phyloP scores from a whole-genome alignment of 2,888 invertebrate genomes.

The Marasmarcha lunaedactyla region DNA sequence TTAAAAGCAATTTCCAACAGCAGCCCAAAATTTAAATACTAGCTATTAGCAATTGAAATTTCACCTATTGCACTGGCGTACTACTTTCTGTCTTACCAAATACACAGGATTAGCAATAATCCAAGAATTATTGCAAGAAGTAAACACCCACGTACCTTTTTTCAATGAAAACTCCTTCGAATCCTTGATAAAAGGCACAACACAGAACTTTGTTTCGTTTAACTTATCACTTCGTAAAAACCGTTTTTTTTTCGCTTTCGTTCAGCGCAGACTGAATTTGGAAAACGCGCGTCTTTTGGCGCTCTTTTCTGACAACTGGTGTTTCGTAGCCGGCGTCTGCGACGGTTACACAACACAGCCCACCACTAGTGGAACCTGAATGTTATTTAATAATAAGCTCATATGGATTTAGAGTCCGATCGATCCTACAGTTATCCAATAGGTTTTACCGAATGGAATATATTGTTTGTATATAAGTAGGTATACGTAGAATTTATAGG shows the following conservation, averaged over 20 bases:
- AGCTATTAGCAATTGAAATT: too few species aligned
- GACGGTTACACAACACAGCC: conserved; percentile 18
- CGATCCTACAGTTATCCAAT: too few species aligned
- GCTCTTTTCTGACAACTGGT: background rate
- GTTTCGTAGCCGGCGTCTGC: background rate
- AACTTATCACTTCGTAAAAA: background rate
- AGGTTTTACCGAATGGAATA: too few species aligned
- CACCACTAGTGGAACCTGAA: conserved; percentile 16
- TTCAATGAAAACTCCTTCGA: background rate
- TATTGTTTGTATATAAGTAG: too few species aligned
- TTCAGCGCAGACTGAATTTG: background rate
- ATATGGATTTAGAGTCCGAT: too few species aligned
- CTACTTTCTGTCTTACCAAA: too few species aligned
- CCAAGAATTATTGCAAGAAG: too few species aligned
- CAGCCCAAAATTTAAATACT: too few species aligned
- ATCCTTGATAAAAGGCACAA: background rate
- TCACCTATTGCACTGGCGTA: too few species aligned
- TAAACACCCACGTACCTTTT: background rate
- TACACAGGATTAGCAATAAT: too few species aligned
- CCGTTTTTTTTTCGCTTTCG: background rate
- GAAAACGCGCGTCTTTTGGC: background rate
- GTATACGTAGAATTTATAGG: too few species aligned
- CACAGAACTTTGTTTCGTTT: background rate
- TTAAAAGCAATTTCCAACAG: too few species aligned
- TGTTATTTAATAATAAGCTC: conserved; percentile 18